These are phyloP conservation scores for Caenorhabditis brenneri DNA, from an alignment of 1,140 invertebrate genomes.

Conservation along the genomic window DNA sequence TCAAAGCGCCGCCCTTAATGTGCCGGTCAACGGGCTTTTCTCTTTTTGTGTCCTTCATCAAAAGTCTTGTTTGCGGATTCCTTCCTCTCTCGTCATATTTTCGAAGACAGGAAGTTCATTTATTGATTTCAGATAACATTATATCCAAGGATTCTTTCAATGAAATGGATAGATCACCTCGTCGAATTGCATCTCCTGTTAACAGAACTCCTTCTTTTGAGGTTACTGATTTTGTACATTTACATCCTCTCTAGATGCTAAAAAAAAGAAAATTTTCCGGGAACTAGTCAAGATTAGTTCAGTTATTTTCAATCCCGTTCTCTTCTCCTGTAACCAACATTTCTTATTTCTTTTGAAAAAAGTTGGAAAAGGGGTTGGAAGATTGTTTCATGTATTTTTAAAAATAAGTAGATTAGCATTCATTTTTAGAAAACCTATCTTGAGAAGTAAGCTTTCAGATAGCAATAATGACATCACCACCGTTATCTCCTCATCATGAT, in stretches of 20 bases:
- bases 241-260: too few relatives aligned
- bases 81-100: not conserved
- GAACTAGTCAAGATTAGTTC: too few relatives aligned
- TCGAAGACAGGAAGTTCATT: not conserved
- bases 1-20: conserved; percentile 6
- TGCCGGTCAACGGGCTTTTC: not conserved
- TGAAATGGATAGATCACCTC: conserved; percentile 24
- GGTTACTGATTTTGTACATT: not conserved
- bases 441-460: too few relatives aligned
- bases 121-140: not conserved
- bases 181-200: not conserved
- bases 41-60: conserved; percentile 24
- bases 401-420: too few relatives aligned
- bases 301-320: too few relatives aligned
- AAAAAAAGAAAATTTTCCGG: too few relatives aligned
- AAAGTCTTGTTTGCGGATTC: conserved; percentile 31
- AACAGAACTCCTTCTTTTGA: conserved; percentile 35
- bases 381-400: too few relatives aligned
- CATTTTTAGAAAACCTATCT: too few relatives aligned
- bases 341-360: too few relatives aligned
- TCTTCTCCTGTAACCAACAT: too few relatives aligned
- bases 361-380: too few relatives aligned
- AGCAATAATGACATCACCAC: conserved; percentile 15
- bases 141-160: not conserved
- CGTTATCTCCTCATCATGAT: not conserved